Conservation (phyloP, 2,797 vertebrate species). For the Myiothlypis coronata region DNA sequence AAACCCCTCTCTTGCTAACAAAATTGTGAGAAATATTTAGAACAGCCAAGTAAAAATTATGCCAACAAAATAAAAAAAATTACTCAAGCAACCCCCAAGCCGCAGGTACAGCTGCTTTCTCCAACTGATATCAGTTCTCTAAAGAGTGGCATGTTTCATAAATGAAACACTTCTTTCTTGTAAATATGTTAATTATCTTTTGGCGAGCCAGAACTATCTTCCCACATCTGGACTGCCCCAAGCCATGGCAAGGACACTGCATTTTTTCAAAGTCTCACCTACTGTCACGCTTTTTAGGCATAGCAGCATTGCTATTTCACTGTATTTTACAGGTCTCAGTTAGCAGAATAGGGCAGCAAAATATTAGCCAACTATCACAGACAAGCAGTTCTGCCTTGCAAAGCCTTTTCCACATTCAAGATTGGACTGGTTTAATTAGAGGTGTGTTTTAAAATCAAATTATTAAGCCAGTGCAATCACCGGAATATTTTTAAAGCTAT, state of each 20-base stretch:
- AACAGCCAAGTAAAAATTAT: not conserved
- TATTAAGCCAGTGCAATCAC: not conserved
- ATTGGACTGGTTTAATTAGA: not conserved
- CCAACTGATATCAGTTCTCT: not conserved
- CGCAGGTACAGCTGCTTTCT: not conserved
- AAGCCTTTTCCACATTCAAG: not conserved
- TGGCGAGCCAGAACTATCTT: slow-evolving; percentile 10
- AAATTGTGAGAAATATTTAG: not conserved
- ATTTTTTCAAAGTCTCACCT: slow-evolving; percentile 7
- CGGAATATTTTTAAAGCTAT: not conserved
- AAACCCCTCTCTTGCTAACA: not conserved
- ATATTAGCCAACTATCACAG: not conserved
- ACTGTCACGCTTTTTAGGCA: not conserved
- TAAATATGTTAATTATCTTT: slow-evolving; percentile 37
- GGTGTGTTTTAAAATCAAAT: slow-evolving; percentile 16
- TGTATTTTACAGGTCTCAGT: not conserved
- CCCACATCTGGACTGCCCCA: not conserved
- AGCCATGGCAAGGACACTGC: not conserved
- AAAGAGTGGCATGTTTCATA: not conserved
- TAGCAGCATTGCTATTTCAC: not conserved
- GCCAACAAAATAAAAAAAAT: not conserved
- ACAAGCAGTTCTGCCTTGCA: not conserved
- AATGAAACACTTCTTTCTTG: slow-evolving; percentile 45
- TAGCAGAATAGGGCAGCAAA: not conserved
- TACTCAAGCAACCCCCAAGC: not conserved